These are phyloP conservation scores for Himalopsyche anomala DNA, from an alignment of 2,888 invertebrate species.

Conservation along the genomic window DNA sequence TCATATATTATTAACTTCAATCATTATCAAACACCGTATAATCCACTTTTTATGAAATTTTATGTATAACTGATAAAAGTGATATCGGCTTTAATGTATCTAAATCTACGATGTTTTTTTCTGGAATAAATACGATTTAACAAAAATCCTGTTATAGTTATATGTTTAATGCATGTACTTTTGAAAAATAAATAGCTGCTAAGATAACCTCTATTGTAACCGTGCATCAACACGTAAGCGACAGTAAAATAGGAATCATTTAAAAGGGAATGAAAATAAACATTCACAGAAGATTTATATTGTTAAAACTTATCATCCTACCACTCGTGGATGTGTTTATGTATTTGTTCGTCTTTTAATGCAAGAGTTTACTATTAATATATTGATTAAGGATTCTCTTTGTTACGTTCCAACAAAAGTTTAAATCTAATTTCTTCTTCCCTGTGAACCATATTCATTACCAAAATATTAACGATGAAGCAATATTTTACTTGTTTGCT, in stretches of 20 bases:
- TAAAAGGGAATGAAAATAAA: neutral
- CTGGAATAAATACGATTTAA: no score
- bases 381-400: no score
- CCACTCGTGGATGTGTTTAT: neutral
- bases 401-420: no score
- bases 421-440: no score
- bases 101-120: neutral
- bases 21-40: neutral
- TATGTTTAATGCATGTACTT: neutral
- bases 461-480: no score
- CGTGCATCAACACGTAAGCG: neutral
- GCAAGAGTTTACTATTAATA: no score
- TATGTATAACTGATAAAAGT: neutral
- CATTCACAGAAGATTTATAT: neutral
- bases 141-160: no score
- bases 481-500: no score
- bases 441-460: no score
- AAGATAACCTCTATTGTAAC: neutral
- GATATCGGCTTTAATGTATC: neutral
- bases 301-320: neutral
- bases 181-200: neutral
- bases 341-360: no score
- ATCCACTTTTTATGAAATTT: neutral
- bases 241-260: slow-evolving; percentile 8
- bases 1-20: neutral